Base-by-base conservation (phyloP, 2,797 vertebrate species). In the Alcedo quadribrachys region DNA sequence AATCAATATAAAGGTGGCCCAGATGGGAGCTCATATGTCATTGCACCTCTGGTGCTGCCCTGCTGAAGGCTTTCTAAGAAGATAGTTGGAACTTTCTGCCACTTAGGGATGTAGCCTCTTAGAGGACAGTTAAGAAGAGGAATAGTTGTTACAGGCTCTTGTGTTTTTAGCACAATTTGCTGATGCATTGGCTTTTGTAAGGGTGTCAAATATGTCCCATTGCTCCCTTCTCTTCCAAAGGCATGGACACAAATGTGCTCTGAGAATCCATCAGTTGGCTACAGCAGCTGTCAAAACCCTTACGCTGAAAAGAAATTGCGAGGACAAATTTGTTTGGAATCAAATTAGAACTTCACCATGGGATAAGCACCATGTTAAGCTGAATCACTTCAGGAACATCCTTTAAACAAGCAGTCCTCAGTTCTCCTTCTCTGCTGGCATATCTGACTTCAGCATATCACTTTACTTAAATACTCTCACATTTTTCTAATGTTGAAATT, bases 401-500 rank as follows among this genome's bases (percentile, higher is more conserved):
- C 60, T 82, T 90, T 74, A 68, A 92, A 92, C 66, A 90, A 94
- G 90, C 37, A 85, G 54, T 18, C 20, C 61, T 82, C 78, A 89
- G 75, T 93, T 93, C 81, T 93, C 28, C 70, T 88, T 62, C 78
- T 60, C 83, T 46, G 43, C 68, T 96, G 90, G 65, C 83, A 90
- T n/a, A n/a, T n/a, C n/a, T 79, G 71, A 88, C 54, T 92, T 65
- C 81, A 65, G 43, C 2, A 1, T 78, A 71, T 90, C 77, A 66
- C 54, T 90, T 95, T 82, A 89, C 91, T 62, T 65, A 85, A 79
- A 68, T 69, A 65, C 0, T 12, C 46, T 90, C 54, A 80, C 61
- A 87, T 95, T 94, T 92, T 93, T 43, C 75, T 92, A 77, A 90
- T 69, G 43, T 20, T 94, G 81, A 90, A 93, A 92, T 62, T 74